These are phyloP conservation scores for Sialia sialis DNA, from an alignment of 2,113 vertebrate genomes.

Conservation along the genomic window DNA sequence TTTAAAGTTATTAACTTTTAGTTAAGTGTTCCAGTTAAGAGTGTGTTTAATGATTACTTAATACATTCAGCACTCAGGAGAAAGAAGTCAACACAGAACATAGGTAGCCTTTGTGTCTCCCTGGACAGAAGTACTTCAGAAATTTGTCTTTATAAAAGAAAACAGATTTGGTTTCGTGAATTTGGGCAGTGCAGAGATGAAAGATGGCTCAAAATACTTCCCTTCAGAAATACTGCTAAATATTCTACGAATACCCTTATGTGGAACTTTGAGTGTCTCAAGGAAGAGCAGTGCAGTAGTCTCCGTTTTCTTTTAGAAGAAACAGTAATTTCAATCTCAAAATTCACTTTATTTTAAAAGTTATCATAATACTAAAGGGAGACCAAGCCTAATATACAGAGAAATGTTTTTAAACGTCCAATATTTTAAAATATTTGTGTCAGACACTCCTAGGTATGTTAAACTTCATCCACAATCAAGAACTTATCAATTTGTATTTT, in stretches of 20 bases:
- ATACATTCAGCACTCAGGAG: background rate
- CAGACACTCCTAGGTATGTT: background rate
- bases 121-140: background rate
- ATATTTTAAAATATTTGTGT: background rate
- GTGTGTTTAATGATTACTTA: conserved; percentile 46
- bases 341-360: background rate
- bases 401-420: background rate
- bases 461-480: background rate
- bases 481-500: background rate
- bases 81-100: background rate
- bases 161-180: background rate
- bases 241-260: background rate
- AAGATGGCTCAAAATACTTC: background rate
- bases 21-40: background rate
- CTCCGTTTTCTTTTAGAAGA: background rate
- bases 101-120: background rate
- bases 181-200: background rate
- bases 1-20: conserved; percentile 23
- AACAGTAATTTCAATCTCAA: background rate
- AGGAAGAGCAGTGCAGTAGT: background rate
- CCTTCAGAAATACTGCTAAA: background rate
- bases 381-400: background rate
- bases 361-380: background rate
- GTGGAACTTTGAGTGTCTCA: background rate
- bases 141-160: background rate